Evolutionary conservation across 2,113 vertebrate species (phyloP), one percentile per base, ranked within the genome.

Genomic region (Ia io): DNA sequence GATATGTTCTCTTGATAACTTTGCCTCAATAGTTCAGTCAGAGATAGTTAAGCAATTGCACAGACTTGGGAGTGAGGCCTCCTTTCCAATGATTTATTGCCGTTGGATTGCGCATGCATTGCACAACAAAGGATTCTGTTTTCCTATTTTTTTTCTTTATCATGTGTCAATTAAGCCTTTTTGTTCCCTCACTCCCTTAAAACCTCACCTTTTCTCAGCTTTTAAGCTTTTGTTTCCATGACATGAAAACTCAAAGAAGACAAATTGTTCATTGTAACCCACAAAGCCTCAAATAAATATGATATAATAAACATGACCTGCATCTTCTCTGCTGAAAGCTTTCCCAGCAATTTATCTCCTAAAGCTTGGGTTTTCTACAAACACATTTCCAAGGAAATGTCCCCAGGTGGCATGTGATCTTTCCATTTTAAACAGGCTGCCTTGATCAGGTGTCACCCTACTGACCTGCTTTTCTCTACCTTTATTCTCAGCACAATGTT

Each of bases 351-450:
- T 63, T 83, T 61, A 40, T 83, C 79, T 80, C 2, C 79, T 44
- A 85, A 63, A 78, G 25, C 35, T 73, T 37, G 20, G 42, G 25
- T 87, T 95, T 95, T 91, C 71, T 85, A 53, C 61, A 85, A 91
- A 90, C 30, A 59, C 44, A 73, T 88, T 90, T 91, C 88, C 88
- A 61, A 90, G 90, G 84, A 96, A 97, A 92, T 93, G 90, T 92
- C 94, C 94, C 94, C 53, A 53, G 35, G 65, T 88, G 92, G 88
- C 94, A 82, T 51, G 67, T 79, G 94, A 92, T 90, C 94, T 97
- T 96, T 94, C 59, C 93, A 84, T 87, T 91, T 86, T 13, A 94
- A 49, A 93, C 80, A 73, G 71, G 35, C 76, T 82, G 80, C 84
- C 80, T 86, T 88, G 90, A 69, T 95, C 59, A 73, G 65, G 92